These are phyloP conservation scores for Protaetia brevitarsis DNA, from an alignment of 1,140 invertebrate genomes.

Conservation along the genomic window DNA sequence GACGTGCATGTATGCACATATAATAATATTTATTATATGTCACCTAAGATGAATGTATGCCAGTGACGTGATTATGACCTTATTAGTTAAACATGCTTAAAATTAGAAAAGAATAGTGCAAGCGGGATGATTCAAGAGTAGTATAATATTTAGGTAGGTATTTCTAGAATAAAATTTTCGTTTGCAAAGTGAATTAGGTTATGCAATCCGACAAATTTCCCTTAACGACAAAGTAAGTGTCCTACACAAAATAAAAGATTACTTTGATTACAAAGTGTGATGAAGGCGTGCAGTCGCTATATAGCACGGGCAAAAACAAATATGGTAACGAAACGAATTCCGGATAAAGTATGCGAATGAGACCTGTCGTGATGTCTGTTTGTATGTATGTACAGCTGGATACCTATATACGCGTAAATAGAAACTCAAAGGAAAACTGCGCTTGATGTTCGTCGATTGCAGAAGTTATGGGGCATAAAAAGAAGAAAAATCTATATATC, in stretches of 20 bases:
- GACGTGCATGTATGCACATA: no score
- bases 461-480: neutral
- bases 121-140: no score
- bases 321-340: neutral
- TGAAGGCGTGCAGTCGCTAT: neutral
- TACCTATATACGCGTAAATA: neutral
- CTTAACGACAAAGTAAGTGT: neutral
- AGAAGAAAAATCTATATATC: neutral
- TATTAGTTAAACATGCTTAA: no score
- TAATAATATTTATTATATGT: no score
- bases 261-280: neutral
- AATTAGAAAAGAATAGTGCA: no score
- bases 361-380: neutral
- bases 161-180: neutral
- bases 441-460: neutral
- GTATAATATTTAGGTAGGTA: no score
- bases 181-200: neutral
- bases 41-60: no score
- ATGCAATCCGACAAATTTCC: neutral
- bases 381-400: no score
- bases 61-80: no score
- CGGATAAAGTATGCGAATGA: neutral
- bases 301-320: neutral
- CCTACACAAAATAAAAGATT: neutral
- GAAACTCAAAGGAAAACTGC: neutral